phyloP scores from a whole-genome alignment of 2,113 vertebrate species.

The Mus pahari region DNA sequence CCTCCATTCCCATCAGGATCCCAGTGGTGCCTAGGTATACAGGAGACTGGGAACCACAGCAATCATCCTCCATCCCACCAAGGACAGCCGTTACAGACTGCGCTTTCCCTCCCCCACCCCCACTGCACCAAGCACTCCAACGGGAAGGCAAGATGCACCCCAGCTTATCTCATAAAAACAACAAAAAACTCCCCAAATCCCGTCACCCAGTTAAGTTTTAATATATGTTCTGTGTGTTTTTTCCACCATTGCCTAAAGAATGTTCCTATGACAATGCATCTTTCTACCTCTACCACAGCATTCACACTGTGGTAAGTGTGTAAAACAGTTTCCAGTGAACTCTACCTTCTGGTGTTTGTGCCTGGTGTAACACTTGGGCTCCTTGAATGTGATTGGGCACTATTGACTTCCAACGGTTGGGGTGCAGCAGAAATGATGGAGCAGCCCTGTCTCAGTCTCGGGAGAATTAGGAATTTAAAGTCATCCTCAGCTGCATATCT shows the following conservation, averaged over 20 bases:
- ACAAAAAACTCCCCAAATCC: neutral
- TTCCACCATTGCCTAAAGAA: neutral
- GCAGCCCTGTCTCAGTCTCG: neutral
- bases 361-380: neutral
- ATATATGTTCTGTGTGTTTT: neutral
- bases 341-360: neutral
- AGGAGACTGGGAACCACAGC: too few species aligned
- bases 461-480: neutral
- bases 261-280: neutral
- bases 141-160: too few species aligned
- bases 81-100: too few species aligned
- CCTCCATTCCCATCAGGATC: too few species aligned
- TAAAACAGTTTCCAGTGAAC: neutral
- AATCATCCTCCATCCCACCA: too few species aligned
- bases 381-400: neutral
- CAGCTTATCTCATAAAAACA: neutral
- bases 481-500: neutral
- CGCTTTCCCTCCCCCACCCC: too few species aligned
- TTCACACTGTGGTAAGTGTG: neutral
- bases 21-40: too few species aligned
- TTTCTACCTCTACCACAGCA: neutral
- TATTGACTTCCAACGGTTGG: too few species aligned
- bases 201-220: neutral
- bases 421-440: neutral
- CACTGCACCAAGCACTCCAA: too few species aligned